A percentile compares a stretch with the other conserved stretches of the same genome.
Evolutionary conservation across 2,113 vertebrate species (phyloP).

Genomic region (Lycaon pictus): DNA sequence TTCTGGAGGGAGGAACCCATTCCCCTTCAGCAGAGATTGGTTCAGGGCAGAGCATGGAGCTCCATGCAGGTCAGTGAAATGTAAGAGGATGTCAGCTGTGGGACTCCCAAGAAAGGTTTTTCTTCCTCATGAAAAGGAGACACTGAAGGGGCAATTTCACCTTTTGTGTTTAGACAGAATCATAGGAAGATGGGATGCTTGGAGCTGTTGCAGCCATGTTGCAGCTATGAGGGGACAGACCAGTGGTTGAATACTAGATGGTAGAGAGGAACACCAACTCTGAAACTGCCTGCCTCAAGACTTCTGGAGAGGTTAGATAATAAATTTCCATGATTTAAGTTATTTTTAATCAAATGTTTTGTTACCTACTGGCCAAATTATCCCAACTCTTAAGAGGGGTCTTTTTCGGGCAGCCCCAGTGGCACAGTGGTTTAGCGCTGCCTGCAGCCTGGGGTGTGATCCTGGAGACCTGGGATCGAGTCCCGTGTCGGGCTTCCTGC

Average conservation of each 20-base stretch:
- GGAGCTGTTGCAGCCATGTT: neutral
- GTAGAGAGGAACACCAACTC: neutral
- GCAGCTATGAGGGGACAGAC: neutral
- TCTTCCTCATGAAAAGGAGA: neutral
- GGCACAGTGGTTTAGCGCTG: no score
- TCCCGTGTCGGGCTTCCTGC: no score
- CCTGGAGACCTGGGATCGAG: no score
- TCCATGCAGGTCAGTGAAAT: neutral
- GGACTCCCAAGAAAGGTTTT: neutral
- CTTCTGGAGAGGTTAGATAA: neutral
- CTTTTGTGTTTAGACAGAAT: neutral
- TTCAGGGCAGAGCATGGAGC: neutral
- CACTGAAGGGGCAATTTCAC: neutral
- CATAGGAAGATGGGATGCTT: neutral
- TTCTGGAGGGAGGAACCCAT: neutral
- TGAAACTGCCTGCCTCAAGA: neutral
- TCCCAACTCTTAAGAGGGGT: neutral
- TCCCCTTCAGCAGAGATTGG: neutral
- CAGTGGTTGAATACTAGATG: neutral
- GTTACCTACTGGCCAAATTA: neutral
- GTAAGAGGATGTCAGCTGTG: neutral
- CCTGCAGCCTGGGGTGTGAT: no score
- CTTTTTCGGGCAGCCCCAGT: neutral
- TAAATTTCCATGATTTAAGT: neutral
- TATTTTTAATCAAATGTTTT: neutral